A percentile compares a stretch with the other conserved stretches of the same genome.
These are phyloP conservation scores for Phyto melanocephala DNA, from an alignment of 2,888 invertebrate species.

Conservation along the genomic window DNA sequence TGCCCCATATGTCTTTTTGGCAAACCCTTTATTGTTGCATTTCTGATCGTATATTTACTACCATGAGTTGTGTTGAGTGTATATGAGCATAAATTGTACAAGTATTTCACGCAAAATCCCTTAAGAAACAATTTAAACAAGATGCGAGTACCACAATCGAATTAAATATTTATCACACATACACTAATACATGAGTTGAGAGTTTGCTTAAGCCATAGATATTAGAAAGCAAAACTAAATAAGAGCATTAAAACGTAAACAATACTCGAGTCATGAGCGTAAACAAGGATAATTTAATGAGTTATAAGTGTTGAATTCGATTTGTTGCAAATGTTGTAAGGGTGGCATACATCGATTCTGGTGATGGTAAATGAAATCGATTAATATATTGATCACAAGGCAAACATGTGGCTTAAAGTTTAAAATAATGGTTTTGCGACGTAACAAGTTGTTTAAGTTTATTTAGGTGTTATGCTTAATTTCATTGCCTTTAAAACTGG, in stretches of 20 bases:
- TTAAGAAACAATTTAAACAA: slow-evolving; percentile 55
- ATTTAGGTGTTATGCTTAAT: too few relatives aligned
- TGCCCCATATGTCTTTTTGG: too few relatives aligned
- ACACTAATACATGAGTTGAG: background rate
- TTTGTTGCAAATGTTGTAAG: background rate
- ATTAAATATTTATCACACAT: background rate
- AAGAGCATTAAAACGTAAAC: background rate
- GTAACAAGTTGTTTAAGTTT: too few relatives aligned
- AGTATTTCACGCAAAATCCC: slow-evolving; percentile 58
- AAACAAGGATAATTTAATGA: slow-evolving; percentile 32
- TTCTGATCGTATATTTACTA: too few relatives aligned
- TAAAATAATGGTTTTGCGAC: background rate
- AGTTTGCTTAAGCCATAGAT: background rate
- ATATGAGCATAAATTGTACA: slow-evolving; percentile 25
- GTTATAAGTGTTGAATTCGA: background rate
- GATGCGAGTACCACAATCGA: background rate
- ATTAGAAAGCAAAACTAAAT: background rate
- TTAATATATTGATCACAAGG: background rate
- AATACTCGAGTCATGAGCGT: background rate
- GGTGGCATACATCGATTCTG: background rate
- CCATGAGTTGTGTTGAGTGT: background rate
- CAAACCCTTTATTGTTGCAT: too few relatives aligned
- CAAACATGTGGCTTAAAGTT: background rate
- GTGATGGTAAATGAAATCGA: background rate
- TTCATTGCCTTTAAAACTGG: too few relatives aligned